Base-by-base conservation (phyloP, 2,888 invertebrate genomes). In the Galerucella calmariensis region DNA sequence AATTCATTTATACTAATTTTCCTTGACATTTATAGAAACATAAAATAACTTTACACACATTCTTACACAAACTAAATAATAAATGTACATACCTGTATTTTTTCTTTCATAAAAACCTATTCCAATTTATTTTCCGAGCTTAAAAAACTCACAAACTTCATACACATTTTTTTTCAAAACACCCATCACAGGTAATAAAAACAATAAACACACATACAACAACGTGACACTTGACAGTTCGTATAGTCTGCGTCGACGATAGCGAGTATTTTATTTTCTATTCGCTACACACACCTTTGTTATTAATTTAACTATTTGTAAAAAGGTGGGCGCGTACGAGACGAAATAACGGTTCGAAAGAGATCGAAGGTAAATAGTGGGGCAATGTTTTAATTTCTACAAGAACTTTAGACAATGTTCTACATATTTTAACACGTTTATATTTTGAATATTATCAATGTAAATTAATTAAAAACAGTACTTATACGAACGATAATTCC, bases 241-340 rank as follows among this genome's bases (percentile, higher is more conserved):
- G 20, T 53, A 56, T 41, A 9, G 35, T 16, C 12, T 44, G 65
- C 14, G 20, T 14, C 48, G 46, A 46, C 12, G 41, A 56, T 51
- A 59, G 67, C 62, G 62, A 48, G 65, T 41, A 71, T 62, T 72
- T 56, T 48, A 11, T 12, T 71, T 61, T 27, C 27, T 48, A 35
- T 53, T 24, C 53, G 44, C 62, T 24, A 48, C 12, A 61, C 35
- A 41, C 72, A 69, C 72, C 72, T 75, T 75, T 75, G 75, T 75
- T 73, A 72, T 72, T 66, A 27, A 66, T 69, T 73, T 69, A 56
- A 68, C 68, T 53, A 62, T 69, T 73, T 73, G 14, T 12, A 14
- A 27, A 41, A 35, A 20, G 61, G 27, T 62, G 61, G 61, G n/a
- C 48, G 12, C 48, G 48, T 11, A 1, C 48, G 12, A 12, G 12